Base-by-base conservation (phyloP, 2,113 vertebrate species). In the Beaufortia kweichowensis region DNA sequence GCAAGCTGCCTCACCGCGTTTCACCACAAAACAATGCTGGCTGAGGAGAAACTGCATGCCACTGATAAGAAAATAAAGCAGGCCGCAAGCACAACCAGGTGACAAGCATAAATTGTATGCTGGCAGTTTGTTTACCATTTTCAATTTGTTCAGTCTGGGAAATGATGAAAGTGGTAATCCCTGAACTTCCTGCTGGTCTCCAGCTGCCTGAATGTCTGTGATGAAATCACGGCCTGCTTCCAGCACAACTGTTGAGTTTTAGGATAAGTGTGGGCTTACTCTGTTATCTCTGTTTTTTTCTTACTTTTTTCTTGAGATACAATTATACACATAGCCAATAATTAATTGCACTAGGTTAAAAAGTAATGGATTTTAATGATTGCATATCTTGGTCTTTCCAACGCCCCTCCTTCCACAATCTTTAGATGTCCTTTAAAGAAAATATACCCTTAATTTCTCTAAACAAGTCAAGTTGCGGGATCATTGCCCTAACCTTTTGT, bases 101-200 rank as follows among this genome's bases (percentile, higher is more conserved):
- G 90, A 91, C 86, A 83, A 88, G 90, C 86, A 88, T 79, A 85
- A 89, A 90, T 89, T 89, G 88, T 90, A 88, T 86, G 87, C 82
- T 85, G 84, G 83, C 71, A 76, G 82, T 86, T 87, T 88, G 82
- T 85, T 83, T 79, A 82, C 84, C 80, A 74, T 89, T 91, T 92
- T 87, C 85, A 88, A 90, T 91, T 91, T 91, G 68, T 85, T 81
- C 84, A 80, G 82, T 85, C 81, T 80, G 83, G 81, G 80, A 85
- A 87, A 87, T 64, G 80, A 88, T 86, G 87, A 81, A 90, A 81
- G 85, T 81, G 83, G 86, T 88, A 89, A 90, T 91, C 85, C 87
- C 85, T 65, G 76, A 85, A 87, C 87, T 84, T 88, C 80, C 85
- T 65, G 83, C 59, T 56, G 41, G 72, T 70, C 12, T 19, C 63